Evolutionary conservation across 2,113 vertebrate genomes (phyloP).

Genomic region (Macroglossus sobrinus): DNA sequence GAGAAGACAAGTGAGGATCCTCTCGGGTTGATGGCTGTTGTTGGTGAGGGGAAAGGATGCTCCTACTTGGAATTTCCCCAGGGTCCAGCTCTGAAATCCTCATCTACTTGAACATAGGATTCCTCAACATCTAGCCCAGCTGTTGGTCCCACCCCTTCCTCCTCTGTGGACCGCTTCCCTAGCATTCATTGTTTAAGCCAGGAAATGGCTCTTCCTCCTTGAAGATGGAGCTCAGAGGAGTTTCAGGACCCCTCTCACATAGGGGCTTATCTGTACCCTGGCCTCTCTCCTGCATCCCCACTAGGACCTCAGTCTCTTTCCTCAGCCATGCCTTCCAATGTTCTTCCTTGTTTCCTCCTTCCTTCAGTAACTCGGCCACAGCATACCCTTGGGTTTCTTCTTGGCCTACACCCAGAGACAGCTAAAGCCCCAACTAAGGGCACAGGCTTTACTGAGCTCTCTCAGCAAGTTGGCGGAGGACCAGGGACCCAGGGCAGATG

Average conservation of each 20-base stretch:
- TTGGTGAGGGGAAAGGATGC: not conserved
- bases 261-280: constrained; percentile 35
- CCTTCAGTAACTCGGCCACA: not conserved
- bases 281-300: not conserved
- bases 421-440: not conserved
- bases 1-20: not conserved
- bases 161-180: constrained; percentile 58
- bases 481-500: not conserved
- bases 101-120: constrained; percentile 20
- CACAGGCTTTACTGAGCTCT: not conserved
- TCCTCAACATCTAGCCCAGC: constrained; percentile 60
- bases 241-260: constrained; percentile 22
- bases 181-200: constrained; percentile 70
- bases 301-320: not conserved
- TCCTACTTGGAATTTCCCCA: constrained; percentile 46
- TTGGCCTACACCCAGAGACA: not conserved
- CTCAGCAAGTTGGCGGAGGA: not conserved
- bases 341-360: not conserved
- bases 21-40: not conserved
- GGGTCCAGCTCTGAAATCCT: not conserved
- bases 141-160: constrained; percentile 62
- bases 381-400: not conserved
- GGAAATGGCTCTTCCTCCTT: constrained; percentile 72
- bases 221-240: constrained; percentile 52
- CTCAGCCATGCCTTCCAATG: not conserved